A percentile compares a stretch with the other conserved stretches of the same genome.
phyloP scores from a whole-genome alignment of 2,113 vertebrate genomes.

The Dasypus novemcinctus region DNA sequence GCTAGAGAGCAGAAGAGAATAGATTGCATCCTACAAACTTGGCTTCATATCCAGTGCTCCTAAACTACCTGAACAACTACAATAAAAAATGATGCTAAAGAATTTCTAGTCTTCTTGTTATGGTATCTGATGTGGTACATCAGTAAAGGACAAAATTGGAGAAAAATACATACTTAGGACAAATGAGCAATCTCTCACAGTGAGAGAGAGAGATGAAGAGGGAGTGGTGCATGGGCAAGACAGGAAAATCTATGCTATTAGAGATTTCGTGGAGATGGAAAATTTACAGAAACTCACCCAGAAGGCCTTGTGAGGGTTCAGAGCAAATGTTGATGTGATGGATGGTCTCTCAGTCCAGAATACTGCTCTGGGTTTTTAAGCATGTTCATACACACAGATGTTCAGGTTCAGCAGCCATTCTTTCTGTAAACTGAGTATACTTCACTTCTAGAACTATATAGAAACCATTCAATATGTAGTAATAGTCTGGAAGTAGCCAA shows the following conservation, averaged over 20 bases:
- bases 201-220: not conserved
- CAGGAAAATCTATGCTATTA: not conserved
- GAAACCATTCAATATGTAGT: not conserved
- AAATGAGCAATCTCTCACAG: not conserved
- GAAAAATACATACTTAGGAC: not conserved
- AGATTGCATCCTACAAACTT: not conserved
- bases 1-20: not conserved
- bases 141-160: not conserved
- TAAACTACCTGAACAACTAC: not conserved
- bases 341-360: not conserved
- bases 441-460: not conserved
- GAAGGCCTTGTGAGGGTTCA: not conserved
- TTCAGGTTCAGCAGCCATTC: not conserved
- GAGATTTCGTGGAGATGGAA: not conserved
- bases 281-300: not conserved
- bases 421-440: not conserved
- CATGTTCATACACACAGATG: fast-evolving
- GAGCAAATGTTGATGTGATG: not conserved
- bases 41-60: not conserved
- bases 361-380: not conserved
- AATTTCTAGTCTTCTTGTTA: not conserved
- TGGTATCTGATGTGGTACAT: not conserved
- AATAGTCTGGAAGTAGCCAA: constrained; percentile 32
- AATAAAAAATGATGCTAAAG: not conserved
- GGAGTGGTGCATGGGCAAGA: not conserved